These are phyloP conservation scores for Drosophila grimshawi DNA, from an alignment of 1,140 invertebrate species.

Conservation along the genomic window DNA sequence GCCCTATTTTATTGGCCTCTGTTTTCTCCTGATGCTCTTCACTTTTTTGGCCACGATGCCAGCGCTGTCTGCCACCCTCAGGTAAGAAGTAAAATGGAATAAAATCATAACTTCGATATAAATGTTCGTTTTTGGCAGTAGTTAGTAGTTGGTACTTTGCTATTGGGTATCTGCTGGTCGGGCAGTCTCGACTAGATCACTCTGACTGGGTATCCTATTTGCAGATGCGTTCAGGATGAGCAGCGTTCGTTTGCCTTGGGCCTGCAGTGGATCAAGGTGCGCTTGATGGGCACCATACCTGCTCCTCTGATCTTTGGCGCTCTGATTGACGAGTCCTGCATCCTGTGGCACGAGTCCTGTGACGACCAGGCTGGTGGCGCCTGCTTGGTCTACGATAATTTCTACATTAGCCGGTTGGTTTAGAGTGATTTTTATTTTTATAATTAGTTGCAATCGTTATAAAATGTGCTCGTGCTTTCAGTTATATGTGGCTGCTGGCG, in stretches of 20 bases:
- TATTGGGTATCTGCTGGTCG: too few relatives aligned
- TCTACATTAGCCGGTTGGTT: conserved; percentile 88
- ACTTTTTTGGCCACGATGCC: conserved; percentile 92
- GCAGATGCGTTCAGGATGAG: conserved; percentile 91
- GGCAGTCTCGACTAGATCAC: too few relatives aligned
- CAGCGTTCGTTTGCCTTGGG: conserved; percentile 94
- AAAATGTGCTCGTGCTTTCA: conserved; percentile 71
- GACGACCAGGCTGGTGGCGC: conserved; percentile 86
- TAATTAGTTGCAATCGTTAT: background rate
- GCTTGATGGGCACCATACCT: conserved; percentile 93
- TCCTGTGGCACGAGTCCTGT: conserved; percentile 90
- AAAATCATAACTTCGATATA: background rate
- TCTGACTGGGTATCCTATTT: background rate
- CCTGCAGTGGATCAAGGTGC: conserved; percentile 94
- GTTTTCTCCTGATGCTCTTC: conserved; percentile 90
- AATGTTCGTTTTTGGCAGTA: too few relatives aligned
- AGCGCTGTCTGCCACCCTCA: conserved; percentile 90
- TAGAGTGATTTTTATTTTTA: too few relatives aligned
- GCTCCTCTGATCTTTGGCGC: conserved; percentile 93
- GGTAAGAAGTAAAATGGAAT: conserved; percentile 84
- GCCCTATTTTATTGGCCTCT: conserved; percentile 88
- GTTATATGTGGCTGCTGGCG: conserved; percentile 88
- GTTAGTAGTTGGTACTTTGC: too few relatives aligned
- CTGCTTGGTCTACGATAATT: conserved; percentile 90
- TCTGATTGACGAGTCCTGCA: conserved; percentile 92